phyloP scores from a whole-genome alignment of 35 echinoderm and acorn worm species.

The Hemicentrotus pulcherrimus region DNA sequence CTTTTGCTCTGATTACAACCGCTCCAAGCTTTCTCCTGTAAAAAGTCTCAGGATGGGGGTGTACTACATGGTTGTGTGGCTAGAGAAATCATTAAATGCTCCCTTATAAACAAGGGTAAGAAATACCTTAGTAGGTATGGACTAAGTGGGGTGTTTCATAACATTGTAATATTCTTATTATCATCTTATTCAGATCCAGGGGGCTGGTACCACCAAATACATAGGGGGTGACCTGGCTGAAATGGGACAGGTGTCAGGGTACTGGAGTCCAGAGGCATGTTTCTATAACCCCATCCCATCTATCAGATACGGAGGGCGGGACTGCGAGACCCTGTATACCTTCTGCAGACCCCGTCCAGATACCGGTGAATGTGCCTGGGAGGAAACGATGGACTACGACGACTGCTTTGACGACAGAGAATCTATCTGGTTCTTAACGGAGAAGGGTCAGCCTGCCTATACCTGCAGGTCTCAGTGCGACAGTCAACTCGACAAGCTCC shows the following conservation, averaged over 20 bases:
- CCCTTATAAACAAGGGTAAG: neutral
- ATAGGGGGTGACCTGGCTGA: neutral
- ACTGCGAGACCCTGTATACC: constrained; percentile 38
- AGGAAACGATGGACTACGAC: neutral
- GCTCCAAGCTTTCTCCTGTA: too few relatives aligned
- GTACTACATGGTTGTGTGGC: too few relatives aligned
- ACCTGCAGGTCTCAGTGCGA: constrained; percentile 7
- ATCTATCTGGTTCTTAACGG: neutral
- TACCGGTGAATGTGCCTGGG: neutral
- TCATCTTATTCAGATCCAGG: neutral
- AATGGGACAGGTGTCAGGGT: neutral
- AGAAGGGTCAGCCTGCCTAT: neutral
- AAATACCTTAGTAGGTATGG: neutral
- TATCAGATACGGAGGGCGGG: neutral
- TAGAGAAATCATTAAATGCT: too few relatives aligned
- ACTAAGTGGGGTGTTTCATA: too few relatives aligned
- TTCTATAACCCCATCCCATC: constrained; percentile 34
- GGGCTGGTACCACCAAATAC: constrained; percentile 24
- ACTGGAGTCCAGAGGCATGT: neutral
- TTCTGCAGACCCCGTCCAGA: neutral
- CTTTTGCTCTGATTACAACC: too few relatives aligned
- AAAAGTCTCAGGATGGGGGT: too few relatives aligned
- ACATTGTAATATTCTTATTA: neutral
- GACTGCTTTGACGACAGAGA: constrained; percentile 4
- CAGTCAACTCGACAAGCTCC: neutral